Evolutionary conservation across 2,888 invertebrate genomes (phyloP).

Genomic region (Apodemia hepburni): DNA sequence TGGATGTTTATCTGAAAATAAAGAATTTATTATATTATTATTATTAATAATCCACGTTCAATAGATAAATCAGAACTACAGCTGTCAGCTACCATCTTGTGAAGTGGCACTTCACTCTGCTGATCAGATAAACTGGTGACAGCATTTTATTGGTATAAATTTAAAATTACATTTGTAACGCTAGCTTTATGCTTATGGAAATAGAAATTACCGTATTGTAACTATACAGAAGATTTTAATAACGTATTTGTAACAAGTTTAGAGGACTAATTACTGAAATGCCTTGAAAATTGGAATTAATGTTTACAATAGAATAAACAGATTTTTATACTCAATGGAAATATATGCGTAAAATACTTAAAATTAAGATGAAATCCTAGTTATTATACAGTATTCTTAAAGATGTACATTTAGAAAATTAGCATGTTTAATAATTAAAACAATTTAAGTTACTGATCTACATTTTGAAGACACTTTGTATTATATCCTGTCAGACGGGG

Average conservation of each 20-base stretch:
- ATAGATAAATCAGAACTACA: no score
- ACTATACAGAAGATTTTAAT: slow-evolving; percentile 22
- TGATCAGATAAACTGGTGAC: no score
- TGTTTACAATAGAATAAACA: slow-evolving; percentile 21
- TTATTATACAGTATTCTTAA: slow-evolving; percentile 1
- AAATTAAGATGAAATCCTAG: slow-evolving; percentile 5
- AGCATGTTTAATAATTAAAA: background rate
- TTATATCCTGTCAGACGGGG: no score
- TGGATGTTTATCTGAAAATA: no score
- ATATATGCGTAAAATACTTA: slow-evolving; percentile 14
- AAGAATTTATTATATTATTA: no score
- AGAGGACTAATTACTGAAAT: slow-evolving; percentile 28
- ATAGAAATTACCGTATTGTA: slow-evolving; percentile 6
- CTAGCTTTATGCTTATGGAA: background rate
- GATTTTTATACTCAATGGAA: slow-evolving; percentile 21
- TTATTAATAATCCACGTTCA: no score
- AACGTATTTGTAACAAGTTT: slow-evolving; percentile 25
- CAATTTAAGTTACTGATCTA: background rate
- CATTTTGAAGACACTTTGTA: no score
- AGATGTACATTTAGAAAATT: background rate
- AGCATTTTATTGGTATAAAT: no score
- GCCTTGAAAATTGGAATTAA: slow-evolving; percentile 31
- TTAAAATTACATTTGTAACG: background rate
- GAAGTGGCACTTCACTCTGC: no score
- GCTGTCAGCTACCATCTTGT: no score